These are phyloP conservation scores for Microcebus griseorufus DNA, from an alignment of 2,113 vertebrate species.

Conservation along the genomic window DNA sequence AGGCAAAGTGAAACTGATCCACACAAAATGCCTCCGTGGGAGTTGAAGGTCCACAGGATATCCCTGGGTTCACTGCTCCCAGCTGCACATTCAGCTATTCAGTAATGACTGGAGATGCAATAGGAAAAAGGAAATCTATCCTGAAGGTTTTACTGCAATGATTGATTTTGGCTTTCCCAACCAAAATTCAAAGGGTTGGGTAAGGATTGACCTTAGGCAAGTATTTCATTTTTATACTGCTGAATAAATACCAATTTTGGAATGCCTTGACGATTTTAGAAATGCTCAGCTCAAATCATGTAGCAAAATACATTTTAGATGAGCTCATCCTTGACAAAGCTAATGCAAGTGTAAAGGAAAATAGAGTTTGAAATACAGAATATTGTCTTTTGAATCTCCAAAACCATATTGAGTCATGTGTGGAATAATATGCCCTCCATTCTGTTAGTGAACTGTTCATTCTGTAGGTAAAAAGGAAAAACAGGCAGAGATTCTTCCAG, in stretches of 20 bases:
- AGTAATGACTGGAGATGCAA: slow-evolving; percentile 25
- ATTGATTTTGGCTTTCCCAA: slow-evolving; percentile 61
- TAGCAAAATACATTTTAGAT: slow-evolving; percentile 53
- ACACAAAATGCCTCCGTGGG: neutral
- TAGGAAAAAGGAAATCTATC: no score
- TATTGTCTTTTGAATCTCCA: neutral
- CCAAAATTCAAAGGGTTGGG: slow-evolving; percentile 65
- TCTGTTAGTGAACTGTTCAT: neutral
- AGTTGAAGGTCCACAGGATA: neutral
- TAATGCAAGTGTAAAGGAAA: neutral
- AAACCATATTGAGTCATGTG: neutral
- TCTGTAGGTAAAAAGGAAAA: neutral
- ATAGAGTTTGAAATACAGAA: slow-evolving; percentile 1
- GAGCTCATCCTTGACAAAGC: slow-evolving; percentile 37
- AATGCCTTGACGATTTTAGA: slow-evolving; percentile 54
- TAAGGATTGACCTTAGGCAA: slow-evolving; percentile 61
- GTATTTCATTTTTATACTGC: slow-evolving; percentile 55
- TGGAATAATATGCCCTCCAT: neutral
- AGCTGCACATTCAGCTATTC: neutral
- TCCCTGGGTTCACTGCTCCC: neutral
- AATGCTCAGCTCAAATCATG: slow-evolving; percentile 49
- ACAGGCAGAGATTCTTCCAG: neutral
- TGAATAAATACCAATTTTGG: slow-evolving; percentile 64
- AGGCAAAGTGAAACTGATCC: neutral
- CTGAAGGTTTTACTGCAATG: no score